Percentiles rank a stretch among this genome's conserved stretches.
phyloP scores from a whole-genome alignment of 2,888 invertebrate species.

The Smittia sp. region DNA sequence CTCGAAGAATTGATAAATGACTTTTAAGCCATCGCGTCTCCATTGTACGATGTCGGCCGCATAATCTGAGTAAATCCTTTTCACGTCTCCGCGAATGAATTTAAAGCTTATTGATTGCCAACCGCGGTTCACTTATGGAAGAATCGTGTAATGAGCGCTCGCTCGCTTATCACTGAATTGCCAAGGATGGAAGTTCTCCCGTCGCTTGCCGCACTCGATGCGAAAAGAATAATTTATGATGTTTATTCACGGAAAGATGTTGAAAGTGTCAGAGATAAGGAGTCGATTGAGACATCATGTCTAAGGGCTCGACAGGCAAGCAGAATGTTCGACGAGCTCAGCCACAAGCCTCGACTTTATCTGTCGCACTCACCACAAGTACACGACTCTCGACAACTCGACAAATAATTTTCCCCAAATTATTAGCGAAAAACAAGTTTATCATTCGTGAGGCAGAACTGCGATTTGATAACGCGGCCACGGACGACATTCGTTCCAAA shows the following conservation, averaged over 20 bases:
- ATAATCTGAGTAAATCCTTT: slow-evolving; percentile 6
- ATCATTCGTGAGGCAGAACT: background rate
- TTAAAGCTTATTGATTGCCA: background rate
- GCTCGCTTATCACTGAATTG: background rate
- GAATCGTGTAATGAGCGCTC: background rate
- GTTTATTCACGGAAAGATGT: slow-evolving; percentile 15
- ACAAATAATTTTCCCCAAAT: background rate
- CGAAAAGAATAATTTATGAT: slow-evolving; percentile 19
- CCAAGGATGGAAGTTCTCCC: background rate
- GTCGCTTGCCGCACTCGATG: no score
- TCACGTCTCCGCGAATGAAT: background rate
- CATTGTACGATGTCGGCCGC: background rate
- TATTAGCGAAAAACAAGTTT: background rate
- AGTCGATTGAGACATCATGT: slow-evolving; percentile 20
- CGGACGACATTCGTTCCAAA: slow-evolving; percentile 20
- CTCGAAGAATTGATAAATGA: slow-evolving; percentile 35
- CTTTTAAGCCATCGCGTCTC: background rate
- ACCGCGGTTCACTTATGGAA: background rate
- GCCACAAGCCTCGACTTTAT: background rate
- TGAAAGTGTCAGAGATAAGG: slow-evolving; percentile 4
- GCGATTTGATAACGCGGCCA: slow-evolving; percentile 5
- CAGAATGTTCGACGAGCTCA: background rate
- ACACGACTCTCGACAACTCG: background rate
- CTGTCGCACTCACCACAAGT: slow-evolving; percentile 6
- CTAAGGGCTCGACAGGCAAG: background rate